Percentiles rank a stretch among this genome's conserved stretches.
These are phyloP conservation scores for Mystacornis crossleyi DNA, from an alignment of 2,113 vertebrate species.

Conservation along the genomic window DNA sequence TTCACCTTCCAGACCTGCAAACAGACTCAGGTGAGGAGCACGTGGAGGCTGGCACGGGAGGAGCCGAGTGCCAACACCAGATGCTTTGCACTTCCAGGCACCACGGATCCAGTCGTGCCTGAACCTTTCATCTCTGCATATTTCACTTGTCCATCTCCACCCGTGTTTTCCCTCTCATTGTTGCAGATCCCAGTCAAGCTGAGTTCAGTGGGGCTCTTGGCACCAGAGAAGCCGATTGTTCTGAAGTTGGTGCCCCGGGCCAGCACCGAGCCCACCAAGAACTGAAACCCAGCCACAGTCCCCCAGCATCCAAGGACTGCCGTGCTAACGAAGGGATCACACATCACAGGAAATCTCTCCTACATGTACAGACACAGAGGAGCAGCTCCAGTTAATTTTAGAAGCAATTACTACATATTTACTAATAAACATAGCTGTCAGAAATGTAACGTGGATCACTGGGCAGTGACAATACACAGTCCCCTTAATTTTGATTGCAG, in stretches of 20 bases:
- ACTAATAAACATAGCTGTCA: conserved; percentile 57
- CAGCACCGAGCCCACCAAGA: not conserved
- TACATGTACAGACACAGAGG: not conserved
- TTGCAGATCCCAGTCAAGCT: conserved; percentile 79
- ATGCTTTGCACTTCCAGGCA: not conserved
- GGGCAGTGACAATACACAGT: not conserved
- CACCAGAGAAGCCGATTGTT: conserved; percentile 76
- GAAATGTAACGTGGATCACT: not conserved
- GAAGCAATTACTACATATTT: conserved; percentile 50
- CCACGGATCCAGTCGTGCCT: accelerated
- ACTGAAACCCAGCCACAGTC: not conserved
- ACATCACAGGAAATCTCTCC: not conserved
- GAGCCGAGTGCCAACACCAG: accelerated
- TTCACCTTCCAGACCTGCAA: conserved; percentile 80
- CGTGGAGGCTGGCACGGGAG: accelerated
- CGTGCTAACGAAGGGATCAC: not conserved
- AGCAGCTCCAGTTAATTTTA: not conserved
- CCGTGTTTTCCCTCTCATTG: not conserved
- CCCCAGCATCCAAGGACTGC: not conserved
- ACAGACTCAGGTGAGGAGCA: conserved; percentile 82
- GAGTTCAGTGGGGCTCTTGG: conserved; percentile 55
- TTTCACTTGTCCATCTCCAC: not conserved
- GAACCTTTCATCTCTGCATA: not conserved
- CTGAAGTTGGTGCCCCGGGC: conserved; percentile 78
- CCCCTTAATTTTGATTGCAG: conserved; percentile 1